Evolutionary conservation across 2,888 invertebrate genomes (phyloP).

Genomic region (Entomobrya proxima): DNA sequence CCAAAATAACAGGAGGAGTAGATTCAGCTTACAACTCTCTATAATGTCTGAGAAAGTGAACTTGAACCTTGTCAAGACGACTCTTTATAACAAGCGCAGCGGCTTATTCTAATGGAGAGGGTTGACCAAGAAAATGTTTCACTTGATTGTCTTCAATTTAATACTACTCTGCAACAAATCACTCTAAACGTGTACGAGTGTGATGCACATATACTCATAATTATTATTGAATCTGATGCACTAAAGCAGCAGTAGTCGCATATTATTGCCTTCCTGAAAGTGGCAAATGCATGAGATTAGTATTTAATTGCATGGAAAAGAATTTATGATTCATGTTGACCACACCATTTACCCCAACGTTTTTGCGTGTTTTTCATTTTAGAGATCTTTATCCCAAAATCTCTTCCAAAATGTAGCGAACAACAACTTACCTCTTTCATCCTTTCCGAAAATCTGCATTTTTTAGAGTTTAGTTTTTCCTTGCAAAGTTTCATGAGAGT

Average conservation of each 20-base stretch:
- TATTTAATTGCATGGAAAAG: constrained; percentile 21
- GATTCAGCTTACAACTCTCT: neutral
- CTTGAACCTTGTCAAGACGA: constrained; percentile 23
- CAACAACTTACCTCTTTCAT: no score
- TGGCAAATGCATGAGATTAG: neutral
- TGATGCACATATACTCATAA: neutral
- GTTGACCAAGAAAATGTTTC: constrained; percentile 7
- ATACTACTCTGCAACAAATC: neutral
- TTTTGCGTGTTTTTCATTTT: no score
- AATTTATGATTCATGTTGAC: constrained; percentile 21
- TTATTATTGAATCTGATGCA: neutral
- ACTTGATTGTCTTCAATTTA: constrained; percentile 15
- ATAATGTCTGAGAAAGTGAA: neutral
- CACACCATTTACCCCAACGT: no score
- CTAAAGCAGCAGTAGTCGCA: neutral
- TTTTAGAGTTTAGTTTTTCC: no score
- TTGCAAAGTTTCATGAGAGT: no score
- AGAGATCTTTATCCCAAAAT: no score
- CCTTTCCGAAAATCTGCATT: no score
- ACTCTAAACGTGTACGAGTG: neutral
- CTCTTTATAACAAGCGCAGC: neutral
- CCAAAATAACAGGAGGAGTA: constrained; percentile 6
- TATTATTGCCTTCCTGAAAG: neutral
- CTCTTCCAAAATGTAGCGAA: no score
- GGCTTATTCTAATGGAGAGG: neutral